Evolutionary conservation across 2,113 vertebrate genomes (phyloP), one percentile per base, ranked within the genome.

Genomic region (Odontesthes bonariensis): DNA sequence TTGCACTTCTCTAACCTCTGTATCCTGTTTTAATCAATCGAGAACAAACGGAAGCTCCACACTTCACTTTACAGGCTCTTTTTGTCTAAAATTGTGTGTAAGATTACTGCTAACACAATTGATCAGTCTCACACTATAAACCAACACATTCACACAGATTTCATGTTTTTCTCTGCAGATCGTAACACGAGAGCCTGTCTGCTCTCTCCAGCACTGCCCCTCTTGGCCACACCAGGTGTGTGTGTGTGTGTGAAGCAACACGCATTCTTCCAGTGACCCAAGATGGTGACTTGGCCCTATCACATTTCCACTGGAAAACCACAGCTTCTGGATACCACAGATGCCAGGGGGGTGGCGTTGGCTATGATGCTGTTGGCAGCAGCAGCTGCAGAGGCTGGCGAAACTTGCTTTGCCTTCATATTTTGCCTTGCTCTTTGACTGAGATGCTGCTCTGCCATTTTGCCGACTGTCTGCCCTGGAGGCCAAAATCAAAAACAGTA

Each of bases 301-400:
- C 84, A 54, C 68, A 66, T 91, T 89, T 92, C 88, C 83, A 87
- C 81, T 92, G 92, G 88, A 91, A 92, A 92, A 89, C 88, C 88
- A 61, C 89, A 91, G 83, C 79, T 84, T 87, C 75, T 91, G 89
- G 88, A 92, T 86, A 86, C 79, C 85, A 70, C 57, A 74, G 69
- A 91, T 89, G 88, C 86, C 90, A 89, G 83, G 57, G 77, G 79
- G 77, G 79, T 46, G 80, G 75, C 59, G 67, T 75, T 70, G 76
- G 73, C 63, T 68, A 40, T 69, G 84, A 82, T 70, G 75, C 79
- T 73, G 64, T 82, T 87, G 89, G 89, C 88, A 82, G 81, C 79
- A 47, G 79, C 75, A 51, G 77, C 82, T 73, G 85, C 83, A 81
- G 67, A 64, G 67, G 66, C 68, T 84, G 79, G 70, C 23, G 17